Base-by-base conservation (phyloP, 2,113 vertebrate genomes). In the Mandrillus leucophaeus region DNA sequence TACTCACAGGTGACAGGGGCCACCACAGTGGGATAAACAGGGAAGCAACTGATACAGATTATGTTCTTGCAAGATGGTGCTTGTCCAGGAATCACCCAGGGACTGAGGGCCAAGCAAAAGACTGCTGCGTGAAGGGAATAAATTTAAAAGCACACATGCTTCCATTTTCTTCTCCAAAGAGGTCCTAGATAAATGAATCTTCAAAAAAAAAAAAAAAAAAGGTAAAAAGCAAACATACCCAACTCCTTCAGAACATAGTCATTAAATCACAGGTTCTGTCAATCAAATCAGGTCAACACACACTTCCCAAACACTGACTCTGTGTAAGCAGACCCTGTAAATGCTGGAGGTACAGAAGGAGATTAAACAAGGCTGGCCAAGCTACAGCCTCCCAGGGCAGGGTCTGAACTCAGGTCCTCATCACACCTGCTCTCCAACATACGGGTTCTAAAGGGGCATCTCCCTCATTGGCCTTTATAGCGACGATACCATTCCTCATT, bases 51-150 rank as follows among this genome's bases (percentile, higher is more conserved):
- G 30, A 73, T 27, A 30, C 6, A 40, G 18, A 25, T 64, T 18
- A 32, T 14, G 4, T 30, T 84, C 72, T n/a, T 72, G 59, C 8
- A 40, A 75, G 73, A 80, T 11, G 55, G 40, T 38, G 35, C 30
- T 75, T 61, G 17, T 25, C 5, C 23, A 38, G 38, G 45, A 23
- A 35, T 59, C 27, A 1, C 8, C 1, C 17, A 0, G 3, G 59
- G 27, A 30, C 27, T 0, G 0, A 8, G 11, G 8, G 30, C n/a
- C 45, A 55, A 3, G 25, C 1, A 0, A 30, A 22, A 57, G 7
- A 40, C 3, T 3, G 8, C 38, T 59, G 18, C 16, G 40, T 40
- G 12, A 45, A 38, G 2, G 0, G 50, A 78, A 35, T 55, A 40
- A 17, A 35, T 72, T 89, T 83, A 57, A 78, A 93, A 79, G 43